Conservation (phyloP, 1,140 invertebrate species). For the Homarus americanus region DNA sequence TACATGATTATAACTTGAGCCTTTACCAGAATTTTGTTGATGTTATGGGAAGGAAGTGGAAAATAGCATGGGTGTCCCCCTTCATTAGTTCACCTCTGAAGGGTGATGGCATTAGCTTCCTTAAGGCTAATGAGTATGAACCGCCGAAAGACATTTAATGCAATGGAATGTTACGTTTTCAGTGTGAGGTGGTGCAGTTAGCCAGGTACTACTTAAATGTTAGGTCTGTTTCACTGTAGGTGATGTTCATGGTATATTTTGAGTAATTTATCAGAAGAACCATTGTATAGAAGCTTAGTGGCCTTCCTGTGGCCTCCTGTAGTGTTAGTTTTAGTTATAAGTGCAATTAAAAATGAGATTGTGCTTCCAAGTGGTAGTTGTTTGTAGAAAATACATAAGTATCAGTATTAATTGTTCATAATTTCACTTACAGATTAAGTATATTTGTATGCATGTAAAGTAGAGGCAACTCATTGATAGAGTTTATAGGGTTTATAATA, state of each 20-base stretch:
- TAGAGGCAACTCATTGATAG: not conserved
- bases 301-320: not conserved
- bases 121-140: conserved; percentile 50
- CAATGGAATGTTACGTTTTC: not conserved
- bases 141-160: conserved; percentile 58
- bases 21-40: conserved; percentile 49
- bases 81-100: conserved; percentile 51
- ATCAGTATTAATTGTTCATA: not conserved
- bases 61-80: conserved; percentile 53
- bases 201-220: not conserved
- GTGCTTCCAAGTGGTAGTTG: not conserved
- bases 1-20: conserved; percentile 56
- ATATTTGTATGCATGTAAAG: not conserved
- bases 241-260: not conserved
- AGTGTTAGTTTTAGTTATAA: not conserved
- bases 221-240: not conserved
- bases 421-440: not conserved
- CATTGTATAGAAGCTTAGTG: not conserved
- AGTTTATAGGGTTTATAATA: not conserved
- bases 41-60: conserved; percentile 59
- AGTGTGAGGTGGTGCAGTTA: not conserved
- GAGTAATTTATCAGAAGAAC: not conserved
- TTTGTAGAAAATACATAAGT: not conserved
- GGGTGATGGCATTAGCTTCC: conserved; percentile 51
- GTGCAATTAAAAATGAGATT: not conserved